phyloP scores from a whole-genome alignment of 2,888 invertebrate genomes.

The Heliothis peltigera region DNA sequence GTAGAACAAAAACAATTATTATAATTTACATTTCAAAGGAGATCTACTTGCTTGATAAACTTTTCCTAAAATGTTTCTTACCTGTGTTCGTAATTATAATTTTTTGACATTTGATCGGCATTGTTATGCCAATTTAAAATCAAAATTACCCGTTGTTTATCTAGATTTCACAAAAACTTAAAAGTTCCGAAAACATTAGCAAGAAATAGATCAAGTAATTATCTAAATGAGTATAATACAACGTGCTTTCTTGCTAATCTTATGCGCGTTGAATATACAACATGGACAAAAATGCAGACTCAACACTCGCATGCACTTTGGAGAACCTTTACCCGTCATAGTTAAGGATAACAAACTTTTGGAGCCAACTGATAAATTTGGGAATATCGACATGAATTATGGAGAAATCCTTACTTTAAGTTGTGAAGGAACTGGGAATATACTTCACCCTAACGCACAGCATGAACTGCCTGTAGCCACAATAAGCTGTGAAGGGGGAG shows the following conservation, averaged over 20 bases:
- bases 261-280: slow-evolving; percentile 75
- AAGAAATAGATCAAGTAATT: slow-evolving; percentile 12
- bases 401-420: slow-evolving; percentile 79
- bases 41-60: not conserved
- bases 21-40: slow-evolving; percentile 1
- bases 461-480: slow-evolving; percentile 66
- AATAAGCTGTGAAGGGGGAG: slow-evolving; percentile 75
- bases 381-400: slow-evolving; percentile 73
- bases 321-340: slow-evolving; percentile 79
- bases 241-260: slow-evolving; percentile 70
- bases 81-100: slow-evolving; percentile 10
- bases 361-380: slow-evolving; percentile 77
- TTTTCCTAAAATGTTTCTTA: slow-evolving; percentile 4
- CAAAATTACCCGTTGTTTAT: slow-evolving; percentile 34
- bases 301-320: slow-evolving; percentile 76
- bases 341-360: slow-evolving; percentile 74
- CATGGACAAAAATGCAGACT: slow-evolving; percentile 72
- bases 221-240: slow-evolving; percentile 68
- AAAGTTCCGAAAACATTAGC: not conserved
- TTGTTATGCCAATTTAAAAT: slow-evolving; percentile 12
- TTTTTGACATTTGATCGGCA: slow-evolving; percentile 14
- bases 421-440: slow-evolving; percentile 72
- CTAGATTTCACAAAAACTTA: not conserved
- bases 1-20: too few species aligned
- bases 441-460: slow-evolving; percentile 73